Conservation (phyloP, 2,113 vertebrate species). For the Festucalex cinctus region DNA sequence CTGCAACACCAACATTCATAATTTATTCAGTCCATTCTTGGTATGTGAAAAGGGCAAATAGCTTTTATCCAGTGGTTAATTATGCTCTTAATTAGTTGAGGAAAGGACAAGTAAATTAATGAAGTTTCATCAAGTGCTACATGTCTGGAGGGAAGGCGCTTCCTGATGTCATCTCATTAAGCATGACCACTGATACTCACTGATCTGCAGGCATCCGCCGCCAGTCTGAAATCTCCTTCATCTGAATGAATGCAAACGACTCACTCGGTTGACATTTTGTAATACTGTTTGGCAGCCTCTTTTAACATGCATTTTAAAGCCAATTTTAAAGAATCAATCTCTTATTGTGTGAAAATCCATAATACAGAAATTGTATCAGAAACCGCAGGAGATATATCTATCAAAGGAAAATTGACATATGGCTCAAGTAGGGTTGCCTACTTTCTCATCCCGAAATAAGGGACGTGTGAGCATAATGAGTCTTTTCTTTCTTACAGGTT, state of each 20-base stretch:
- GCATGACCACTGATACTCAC: constrained; percentile 20
- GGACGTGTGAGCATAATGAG: no score
- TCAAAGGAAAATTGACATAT: no score
- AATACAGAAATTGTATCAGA: no score
- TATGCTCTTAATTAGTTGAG: constrained; percentile 25
- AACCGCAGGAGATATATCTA: no score
- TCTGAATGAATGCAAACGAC: constrained; percentile 32
- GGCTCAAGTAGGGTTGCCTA: no score
- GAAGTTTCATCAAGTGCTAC: constrained; percentile 20
- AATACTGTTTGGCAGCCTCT: no score
- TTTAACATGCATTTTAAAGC: no score
- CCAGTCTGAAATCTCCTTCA: constrained; percentile 4
- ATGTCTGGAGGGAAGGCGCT: constrained; percentile 27
- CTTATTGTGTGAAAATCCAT: no score
- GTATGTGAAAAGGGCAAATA: constrained; percentile 16
- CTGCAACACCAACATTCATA: constrained; percentile 12
- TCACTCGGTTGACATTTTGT: constrained; percentile 2
- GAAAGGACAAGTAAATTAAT: constrained; percentile 29
- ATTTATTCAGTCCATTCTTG: constrained; percentile 27
- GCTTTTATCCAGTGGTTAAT: constrained; percentile 34
- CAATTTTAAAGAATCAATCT: no score
- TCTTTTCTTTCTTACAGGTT: no score
- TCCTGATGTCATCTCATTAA: constrained; percentile 46
- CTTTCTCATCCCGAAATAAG: no score
- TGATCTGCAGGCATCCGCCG: constrained; percentile 20